These are phyloP conservation scores for Heterodera filipjevi DNA, from an alignment of 2,888 invertebrate species.

Conservation along the genomic window DNA sequence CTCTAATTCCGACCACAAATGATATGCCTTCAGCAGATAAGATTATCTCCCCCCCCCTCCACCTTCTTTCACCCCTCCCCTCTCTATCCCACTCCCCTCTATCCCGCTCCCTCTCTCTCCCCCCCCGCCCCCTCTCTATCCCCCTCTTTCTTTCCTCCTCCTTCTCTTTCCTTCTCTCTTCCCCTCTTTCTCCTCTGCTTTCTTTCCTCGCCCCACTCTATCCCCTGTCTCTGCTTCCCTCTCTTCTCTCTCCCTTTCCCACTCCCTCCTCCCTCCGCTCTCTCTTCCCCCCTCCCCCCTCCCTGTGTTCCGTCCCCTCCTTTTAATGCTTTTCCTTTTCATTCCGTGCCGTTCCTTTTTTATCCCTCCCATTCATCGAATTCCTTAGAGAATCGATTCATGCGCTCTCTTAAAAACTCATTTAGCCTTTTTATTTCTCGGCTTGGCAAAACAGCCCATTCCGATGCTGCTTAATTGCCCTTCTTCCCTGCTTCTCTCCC, in stretches of 20 bases:
- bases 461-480: constrained; percentile 6
- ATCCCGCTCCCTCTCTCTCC: not conserved
- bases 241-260: not conserved
- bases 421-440: constrained; percentile 1
- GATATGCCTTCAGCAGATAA: not conserved
- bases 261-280: not conserved
- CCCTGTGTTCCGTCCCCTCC: not conserved
- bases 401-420: constrained; percentile 1
- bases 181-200: no score
- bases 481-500: not conserved
- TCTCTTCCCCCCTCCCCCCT: no score
- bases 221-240: not conserved
- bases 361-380: not conserved
- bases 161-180: not conserved
- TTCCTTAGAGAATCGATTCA: constrained; percentile 8
- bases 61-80: no score
- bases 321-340: not conserved
- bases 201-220: not conserved
- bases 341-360: not conserved
- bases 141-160: not conserved
- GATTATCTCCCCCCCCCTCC: not conserved
- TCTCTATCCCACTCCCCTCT: not conserved
- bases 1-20: not conserved
- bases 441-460: not conserved
- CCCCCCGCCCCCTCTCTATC: not conserved